A percentile compares a stretch with the other conserved stretches of the same genome.
phyloP scores from a whole-genome alignment of 1,140 invertebrate species.

The Drosophila tropicalis region DNA sequence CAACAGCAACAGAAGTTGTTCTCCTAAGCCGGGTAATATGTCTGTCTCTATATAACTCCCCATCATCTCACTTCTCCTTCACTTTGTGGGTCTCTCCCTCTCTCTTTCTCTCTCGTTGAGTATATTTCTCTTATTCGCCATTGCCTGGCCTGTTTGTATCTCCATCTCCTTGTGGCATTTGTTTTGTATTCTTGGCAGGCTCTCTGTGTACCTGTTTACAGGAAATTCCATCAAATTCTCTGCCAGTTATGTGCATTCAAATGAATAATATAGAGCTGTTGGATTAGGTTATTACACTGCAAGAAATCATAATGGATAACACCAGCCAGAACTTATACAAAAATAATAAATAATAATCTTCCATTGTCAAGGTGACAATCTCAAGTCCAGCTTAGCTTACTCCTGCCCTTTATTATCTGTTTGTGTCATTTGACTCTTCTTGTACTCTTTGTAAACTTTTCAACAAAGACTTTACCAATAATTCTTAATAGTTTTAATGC shows the following conservation, averaged over 20 bases:
- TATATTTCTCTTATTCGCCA: background rate
- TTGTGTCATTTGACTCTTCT: background rate
- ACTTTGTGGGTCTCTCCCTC: conserved; percentile 10
- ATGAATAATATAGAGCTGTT: conserved; percentile 54
- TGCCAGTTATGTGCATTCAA: conserved; percentile 49
- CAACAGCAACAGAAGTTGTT: conserved; percentile 30
- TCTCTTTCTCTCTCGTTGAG: background rate
- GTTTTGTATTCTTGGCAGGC: conserved; percentile 28
- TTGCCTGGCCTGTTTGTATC: conserved; percentile 13
- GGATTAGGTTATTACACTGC: conserved; percentile 58
- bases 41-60: conserved; percentile 3
- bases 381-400: background rate
- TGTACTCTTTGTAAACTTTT: background rate
- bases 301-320: conserved; percentile 47
- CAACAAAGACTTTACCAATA: too few relatives aligned
- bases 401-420: background rate
- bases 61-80: background rate
- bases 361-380: background rate
- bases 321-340: background rate
- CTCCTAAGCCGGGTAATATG: conserved; percentile 36
- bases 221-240: conserved; percentile 67
- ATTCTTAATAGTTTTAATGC: too few relatives aligned
- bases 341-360: conserved; percentile 1
- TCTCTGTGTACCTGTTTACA: conserved; percentile 50
- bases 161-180: background rate